Evolutionary conservation across 2,113 vertebrate species (phyloP).

Genomic region (Hypocryptadius cinnamomeus): DNA sequence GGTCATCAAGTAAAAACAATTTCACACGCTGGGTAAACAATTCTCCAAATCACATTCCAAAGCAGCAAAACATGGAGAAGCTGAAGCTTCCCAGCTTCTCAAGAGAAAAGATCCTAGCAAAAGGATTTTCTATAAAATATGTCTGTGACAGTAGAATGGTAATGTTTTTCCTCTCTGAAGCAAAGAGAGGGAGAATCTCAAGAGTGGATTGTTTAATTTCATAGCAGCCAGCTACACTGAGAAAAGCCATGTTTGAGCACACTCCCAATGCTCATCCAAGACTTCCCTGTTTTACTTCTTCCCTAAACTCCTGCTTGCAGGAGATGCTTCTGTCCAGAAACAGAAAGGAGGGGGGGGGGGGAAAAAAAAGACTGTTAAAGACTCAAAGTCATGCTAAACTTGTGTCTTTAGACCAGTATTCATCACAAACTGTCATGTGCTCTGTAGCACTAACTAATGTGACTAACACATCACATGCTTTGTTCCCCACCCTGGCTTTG

Average conservation of each 20-base stretch:
- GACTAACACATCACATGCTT: conserved; percentile 3
- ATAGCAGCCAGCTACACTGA: background rate
- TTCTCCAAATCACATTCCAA: no score
- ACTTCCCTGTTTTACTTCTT: background rate
- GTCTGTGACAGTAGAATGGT: no score
- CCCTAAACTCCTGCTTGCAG: background rate
- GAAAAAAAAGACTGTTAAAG: background rate
- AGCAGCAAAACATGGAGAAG: no score
- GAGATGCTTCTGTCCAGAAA: background rate
- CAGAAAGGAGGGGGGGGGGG: background rate
- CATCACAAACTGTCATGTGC: background rate
- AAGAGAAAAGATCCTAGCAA: no score
- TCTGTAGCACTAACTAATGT: background rate
- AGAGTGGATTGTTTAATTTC: background rate
- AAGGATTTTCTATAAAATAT: no score
- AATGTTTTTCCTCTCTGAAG: background rate
- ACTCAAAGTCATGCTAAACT: background rate
- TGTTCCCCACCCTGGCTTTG: background rate
- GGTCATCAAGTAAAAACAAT: no score
- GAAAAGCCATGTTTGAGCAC: background rate
- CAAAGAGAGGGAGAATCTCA: background rate
- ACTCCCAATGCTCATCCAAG: background rate
- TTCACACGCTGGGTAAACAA: no score
- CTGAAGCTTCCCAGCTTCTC: no score
- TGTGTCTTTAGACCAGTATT: background rate